phyloP scores from a whole-genome alignment of 2,113 vertebrate genomes.

The Semnornis frantzii region DNA sequence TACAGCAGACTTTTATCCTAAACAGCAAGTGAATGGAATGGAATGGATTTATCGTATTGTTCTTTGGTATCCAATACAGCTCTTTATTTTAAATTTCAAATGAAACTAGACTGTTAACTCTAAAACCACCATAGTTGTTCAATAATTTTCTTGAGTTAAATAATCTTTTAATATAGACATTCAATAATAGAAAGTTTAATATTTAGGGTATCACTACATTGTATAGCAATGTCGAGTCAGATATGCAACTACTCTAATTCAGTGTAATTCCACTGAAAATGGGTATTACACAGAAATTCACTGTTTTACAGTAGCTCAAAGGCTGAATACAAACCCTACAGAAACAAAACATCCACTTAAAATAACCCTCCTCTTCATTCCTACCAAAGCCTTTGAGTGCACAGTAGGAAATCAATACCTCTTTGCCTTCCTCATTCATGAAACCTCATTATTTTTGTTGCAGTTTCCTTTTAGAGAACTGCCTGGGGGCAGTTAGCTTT shows the following conservation, averaged over 20 bases:
- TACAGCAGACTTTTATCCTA: no score
- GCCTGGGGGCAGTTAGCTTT: neutral
- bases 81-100: no score
- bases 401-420: neutral
- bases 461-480: neutral
- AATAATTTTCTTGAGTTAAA: neutral
- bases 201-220: neutral
- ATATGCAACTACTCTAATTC: neutral
- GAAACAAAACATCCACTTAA: neutral
- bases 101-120: no score
- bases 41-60: no score
- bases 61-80: no score
- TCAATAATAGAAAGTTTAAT: neutral
- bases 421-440: neutral
- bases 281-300: neutral
- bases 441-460: neutral
- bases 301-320: neutral
- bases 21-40: no score
- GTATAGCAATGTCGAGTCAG: neutral
- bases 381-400: neutral
- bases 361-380: neutral
- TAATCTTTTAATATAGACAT: rapidly evolving
- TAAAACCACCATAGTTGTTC: no score
- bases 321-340: neutral
- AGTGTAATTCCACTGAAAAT: neutral